Evolutionary conservation across 2,888 invertebrate genomes (phyloP).

Genomic region (Xanthia togata): DNA sequence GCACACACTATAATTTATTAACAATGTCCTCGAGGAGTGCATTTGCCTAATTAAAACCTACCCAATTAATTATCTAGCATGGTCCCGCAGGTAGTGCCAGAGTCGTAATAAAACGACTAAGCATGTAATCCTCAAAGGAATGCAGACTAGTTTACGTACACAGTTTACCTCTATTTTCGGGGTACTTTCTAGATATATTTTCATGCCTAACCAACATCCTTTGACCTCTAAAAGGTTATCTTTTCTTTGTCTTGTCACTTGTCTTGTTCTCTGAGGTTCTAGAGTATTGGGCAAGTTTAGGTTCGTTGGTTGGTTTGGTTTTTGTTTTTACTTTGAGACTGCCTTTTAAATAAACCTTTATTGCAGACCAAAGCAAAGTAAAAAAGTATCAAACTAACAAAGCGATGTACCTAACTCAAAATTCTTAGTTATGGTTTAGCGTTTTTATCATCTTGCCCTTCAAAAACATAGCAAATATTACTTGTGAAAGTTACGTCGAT

Average conservation of each 20-base stretch:
- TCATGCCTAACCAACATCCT: neutral
- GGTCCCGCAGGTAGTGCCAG: constrained; percentile 13
- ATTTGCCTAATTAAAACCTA: constrained; percentile 52
- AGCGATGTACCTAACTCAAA: neutral
- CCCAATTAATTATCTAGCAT: constrained; percentile 40
- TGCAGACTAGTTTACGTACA: neutral
- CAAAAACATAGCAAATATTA: no score
- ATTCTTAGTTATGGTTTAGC: no score
- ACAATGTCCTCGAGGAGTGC: constrained; percentile 43
- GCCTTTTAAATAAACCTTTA: neutral
- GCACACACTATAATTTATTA: constrained; percentile 25
- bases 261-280: neutral
- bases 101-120: constrained; percentile 35
- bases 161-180: constrained; percentile 14
- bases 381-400: neutral
- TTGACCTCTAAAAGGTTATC: neutral
- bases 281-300: neutral
- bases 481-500: no score
- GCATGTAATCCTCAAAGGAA: constrained; percentile 38
- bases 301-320: neutral
- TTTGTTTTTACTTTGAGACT: neutral
- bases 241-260: neutral
- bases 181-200: neutral
- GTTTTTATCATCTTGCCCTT: no score
- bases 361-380: neutral